These are phyloP conservation scores for Gerris lacustris DNA, from an alignment of 2,888 invertebrate genomes.

Conservation along the genomic window DNA sequence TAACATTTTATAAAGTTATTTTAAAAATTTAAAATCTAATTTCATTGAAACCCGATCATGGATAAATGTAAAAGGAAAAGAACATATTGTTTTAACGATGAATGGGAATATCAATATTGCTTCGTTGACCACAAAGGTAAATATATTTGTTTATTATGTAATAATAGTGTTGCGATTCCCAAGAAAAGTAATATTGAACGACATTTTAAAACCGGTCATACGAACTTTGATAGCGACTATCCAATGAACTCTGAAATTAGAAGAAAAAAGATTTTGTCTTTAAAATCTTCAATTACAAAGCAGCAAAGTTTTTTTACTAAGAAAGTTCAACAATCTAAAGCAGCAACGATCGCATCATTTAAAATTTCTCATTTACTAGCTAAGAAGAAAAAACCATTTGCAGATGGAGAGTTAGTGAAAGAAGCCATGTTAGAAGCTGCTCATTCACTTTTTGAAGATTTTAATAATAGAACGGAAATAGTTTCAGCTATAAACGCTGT, in stretches of 20 bases:
- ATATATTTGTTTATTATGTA: neutral
- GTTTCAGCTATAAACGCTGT: no score
- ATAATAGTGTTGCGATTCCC: conserved; percentile 1
- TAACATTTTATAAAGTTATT: no score
- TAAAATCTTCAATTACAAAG: neutral
- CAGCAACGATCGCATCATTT: conserved; percentile 1
- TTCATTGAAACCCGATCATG: neutral
- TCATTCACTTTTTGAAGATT: no score
- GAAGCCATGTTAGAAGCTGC: no score
- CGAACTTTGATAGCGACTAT: conserved; percentile 1
- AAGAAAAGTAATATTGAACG: conserved; percentile 3
- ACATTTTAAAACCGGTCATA: neutral
- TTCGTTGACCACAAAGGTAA: conserved; percentile 1
- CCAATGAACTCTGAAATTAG: conserved; percentile 1
- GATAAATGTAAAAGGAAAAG: neutral
- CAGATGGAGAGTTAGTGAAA: conserved; percentile 1
- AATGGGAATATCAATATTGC: neutral
- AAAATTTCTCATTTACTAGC: neutral
- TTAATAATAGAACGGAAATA: no score
- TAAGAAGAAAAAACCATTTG: neutral
- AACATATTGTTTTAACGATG: no score
- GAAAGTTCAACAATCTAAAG: neutral
- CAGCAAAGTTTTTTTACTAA: conserved; percentile 2
- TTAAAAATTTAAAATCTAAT: no score
- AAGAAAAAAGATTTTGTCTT: neutral